These are phyloP conservation scores for Philotrypesis tridentata DNA, from an alignment of 1,140 invertebrate species.

Conservation along the genomic window DNA sequence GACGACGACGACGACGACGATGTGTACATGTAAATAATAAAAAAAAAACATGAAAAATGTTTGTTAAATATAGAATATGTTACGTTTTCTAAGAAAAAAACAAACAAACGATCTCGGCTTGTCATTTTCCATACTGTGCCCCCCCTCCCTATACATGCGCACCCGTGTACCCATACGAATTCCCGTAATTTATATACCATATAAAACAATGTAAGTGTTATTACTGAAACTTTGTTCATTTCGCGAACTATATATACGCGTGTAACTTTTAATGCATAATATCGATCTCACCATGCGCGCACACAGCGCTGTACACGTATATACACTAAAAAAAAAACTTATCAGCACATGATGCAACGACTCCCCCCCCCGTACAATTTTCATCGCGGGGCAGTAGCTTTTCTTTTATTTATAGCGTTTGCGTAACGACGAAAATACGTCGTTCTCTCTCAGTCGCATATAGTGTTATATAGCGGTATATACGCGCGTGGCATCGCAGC, in stretches of 20 bases:
- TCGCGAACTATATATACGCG: too few species aligned
- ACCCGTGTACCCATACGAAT: neutral
- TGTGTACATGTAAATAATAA: constrained; percentile 60
- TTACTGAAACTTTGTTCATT: too few species aligned
- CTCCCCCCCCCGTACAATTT: neutral
- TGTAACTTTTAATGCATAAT: too few species aligned
- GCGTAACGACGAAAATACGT: neutral
- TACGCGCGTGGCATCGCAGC: too few species aligned
- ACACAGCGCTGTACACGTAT: neutral
- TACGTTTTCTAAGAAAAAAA: constrained; percentile 63
- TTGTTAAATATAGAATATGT: constrained; percentile 69
- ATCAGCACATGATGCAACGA: neutral
- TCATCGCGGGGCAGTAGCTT: neutral
- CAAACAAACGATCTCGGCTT: neutral
- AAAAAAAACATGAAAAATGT: constrained; percentile 66
- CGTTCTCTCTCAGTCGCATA: too few species aligned
- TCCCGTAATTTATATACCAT: too few species aligned
- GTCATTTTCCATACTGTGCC: neutral
- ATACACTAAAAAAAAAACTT: neutral
- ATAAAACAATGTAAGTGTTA: too few species aligned
- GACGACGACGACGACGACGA: too few species aligned
- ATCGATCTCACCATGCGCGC: too few species aligned
- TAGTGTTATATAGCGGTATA: too few species aligned
- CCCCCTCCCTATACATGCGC: neutral
- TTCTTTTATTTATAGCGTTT: neutral